phyloP scores from a whole-genome alignment of 2,888 invertebrate species.

The Anthoptus insignis region DNA sequence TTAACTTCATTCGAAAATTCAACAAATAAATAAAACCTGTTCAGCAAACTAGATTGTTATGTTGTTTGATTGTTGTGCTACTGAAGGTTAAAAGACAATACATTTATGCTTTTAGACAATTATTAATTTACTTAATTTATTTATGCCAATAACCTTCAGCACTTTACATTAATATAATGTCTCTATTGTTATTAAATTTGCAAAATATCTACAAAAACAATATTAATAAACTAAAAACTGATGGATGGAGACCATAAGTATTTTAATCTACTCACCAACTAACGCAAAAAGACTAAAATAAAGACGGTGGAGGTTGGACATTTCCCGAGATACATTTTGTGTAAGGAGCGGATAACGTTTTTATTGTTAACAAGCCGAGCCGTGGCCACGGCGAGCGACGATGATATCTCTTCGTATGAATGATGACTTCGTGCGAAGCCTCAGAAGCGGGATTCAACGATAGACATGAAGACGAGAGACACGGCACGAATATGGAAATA shows the following conservation, averaged over 20 bases:
- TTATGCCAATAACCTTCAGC: no score
- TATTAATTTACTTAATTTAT: no score
- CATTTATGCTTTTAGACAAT: no score
- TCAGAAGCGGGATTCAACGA: conserved; percentile 73
- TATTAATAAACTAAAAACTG: conserved; percentile 2
- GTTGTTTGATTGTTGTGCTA: no score
- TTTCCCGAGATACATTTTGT: conserved; percentile 79
- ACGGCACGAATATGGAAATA: conserved; percentile 82
- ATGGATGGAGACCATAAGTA: conserved; percentile 27
- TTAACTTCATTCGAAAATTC: no score
- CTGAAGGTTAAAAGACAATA: no score
- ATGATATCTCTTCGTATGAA: conserved; percentile 86
- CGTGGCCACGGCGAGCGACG: conserved; percentile 80
- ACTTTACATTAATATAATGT: no score
- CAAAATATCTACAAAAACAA: no score
- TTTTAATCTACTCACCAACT: conserved; percentile 49
- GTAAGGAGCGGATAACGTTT: conserved; percentile 82
- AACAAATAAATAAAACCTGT: no score
- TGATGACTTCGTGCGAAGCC: conserved; percentile 86
- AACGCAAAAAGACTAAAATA: conserved; percentile 58
- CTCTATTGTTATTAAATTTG: no score
- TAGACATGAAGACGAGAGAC: conserved; percentile 74
- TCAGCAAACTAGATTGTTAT: no score
- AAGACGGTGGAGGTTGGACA: conserved; percentile 57
- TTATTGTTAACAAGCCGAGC: conserved; percentile 86